Base-by-base conservation (phyloP, 2,113 vertebrate species). In the Cyphomyrus discorhynchus region DNA sequence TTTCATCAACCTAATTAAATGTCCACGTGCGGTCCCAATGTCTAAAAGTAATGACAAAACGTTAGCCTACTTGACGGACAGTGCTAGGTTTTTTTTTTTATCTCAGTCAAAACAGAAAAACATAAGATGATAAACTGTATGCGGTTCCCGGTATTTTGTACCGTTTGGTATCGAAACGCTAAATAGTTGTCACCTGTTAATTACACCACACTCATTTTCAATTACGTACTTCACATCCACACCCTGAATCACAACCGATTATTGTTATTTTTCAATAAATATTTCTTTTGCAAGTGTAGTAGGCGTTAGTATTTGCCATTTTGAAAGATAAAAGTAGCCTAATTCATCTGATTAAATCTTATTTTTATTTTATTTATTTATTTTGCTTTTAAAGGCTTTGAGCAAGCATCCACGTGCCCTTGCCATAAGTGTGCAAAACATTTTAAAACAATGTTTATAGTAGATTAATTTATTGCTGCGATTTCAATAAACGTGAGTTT, bases 1-100 rank as follows among this genome's bases (percentile, higher is more conserved):
- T 96, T 96, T 96, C 95, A 96, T 95, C 95, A 95, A 95, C 94
- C 95, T 97, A 96, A 97, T 97, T 96, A 97, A 97, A 84, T 84
- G 82, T 84, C 82, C 95, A 95, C 91, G 95, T 96, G 94, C 96
- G 95, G 96, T 95, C 95, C 94, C 91, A 92, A 93, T 92, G 93
- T 91, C 88, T 89, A 77, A 89, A 50, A 49, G 74, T 80, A 42
- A 80, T 80, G 96, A 96, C 95, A 95, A 95, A 96, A 95, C 95
- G 49, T 45, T 85, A 56, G 53, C 53, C 42, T 39, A 47, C 10
- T 47, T 46, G 46, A 84, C 52, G 52, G 52, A 21, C 21, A 19
- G 66, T 74, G 66, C 31, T 70, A 35, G 27, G 9, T 27, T 15
- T 74, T 74, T 70, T 66, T 27, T 58, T 58, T 58, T 7, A 77